phyloP scores from a whole-genome alignment of 2,888 invertebrate species.

The Penaeus monodon region DNA sequence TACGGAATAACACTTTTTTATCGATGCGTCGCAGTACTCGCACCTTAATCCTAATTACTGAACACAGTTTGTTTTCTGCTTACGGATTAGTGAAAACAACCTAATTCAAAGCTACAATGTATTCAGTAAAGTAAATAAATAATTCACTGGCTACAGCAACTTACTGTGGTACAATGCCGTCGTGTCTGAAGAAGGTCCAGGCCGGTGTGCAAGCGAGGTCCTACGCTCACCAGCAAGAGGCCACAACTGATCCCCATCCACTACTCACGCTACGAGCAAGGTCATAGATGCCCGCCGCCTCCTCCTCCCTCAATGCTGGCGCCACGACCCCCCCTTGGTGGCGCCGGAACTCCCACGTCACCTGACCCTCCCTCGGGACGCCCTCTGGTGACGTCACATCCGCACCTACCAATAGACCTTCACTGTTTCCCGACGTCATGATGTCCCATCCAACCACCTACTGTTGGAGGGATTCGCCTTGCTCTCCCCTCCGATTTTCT shows the following conservation, averaged over 20 bases:
- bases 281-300: slow-evolving; percentile 30
- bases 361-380: slow-evolving; percentile 45
- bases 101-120: no score
- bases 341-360: slow-evolving; percentile 40
- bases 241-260: slow-evolving; percentile 27
- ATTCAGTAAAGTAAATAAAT: no score
- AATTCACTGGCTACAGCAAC: no score
- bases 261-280: slow-evolving; percentile 47
- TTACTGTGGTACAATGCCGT: no score
- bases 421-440: slow-evolving; percentile 29
- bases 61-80: no score
- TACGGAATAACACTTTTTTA: no score
- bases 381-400: slow-evolving; percentile 33
- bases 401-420: slow-evolving; percentile 37
- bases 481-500: background rate
- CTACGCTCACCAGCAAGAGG: slow-evolving; percentile 10
- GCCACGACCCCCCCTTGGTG: slow-evolving; percentile 33
- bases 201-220: no score
- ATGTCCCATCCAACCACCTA: slow-evolving; percentile 24
- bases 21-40: no score
- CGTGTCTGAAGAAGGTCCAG: no score
- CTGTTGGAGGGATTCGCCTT: background rate
- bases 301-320: slow-evolving; percentile 29
- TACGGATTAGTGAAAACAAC: no score
- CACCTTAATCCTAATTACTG: no score